Percentiles rank a stretch among this genome's conserved stretches.
Conservation (phyloP, 2,888 invertebrate species). For the Calameuta pallipes region DNA sequence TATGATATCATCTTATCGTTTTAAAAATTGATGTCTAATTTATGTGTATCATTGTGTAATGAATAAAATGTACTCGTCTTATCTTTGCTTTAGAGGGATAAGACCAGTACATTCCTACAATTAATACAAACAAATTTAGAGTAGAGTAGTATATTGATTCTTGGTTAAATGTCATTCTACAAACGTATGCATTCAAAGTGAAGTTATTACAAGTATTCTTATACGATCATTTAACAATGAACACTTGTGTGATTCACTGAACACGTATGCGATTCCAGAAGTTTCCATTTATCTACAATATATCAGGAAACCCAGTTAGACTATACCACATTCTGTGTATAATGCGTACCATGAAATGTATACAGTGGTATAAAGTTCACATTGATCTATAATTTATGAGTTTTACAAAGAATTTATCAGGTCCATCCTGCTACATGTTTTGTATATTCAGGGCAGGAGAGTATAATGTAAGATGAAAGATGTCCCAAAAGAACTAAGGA, state of each 20-base stretch:
- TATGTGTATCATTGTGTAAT: background rate
- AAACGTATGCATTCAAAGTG: background rate
- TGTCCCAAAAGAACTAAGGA: background rate
- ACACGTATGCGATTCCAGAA: background rate
- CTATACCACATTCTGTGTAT: background rate
- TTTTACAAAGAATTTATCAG: background rate
- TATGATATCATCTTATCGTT: background rate
- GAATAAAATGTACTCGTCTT: background rate
- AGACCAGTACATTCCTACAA: background rate
- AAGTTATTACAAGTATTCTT: background rate
- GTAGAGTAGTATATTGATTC: background rate
- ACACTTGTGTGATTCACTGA: background rate
- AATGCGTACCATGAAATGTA: background rate
- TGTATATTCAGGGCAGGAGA: background rate
- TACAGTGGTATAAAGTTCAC: background rate
- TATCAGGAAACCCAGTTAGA: background rate
- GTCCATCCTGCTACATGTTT: background rate
- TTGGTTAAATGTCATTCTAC: background rate
- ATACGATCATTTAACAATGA: background rate
- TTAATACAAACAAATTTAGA: background rate
- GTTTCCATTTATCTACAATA: background rate
- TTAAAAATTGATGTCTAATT: background rate
- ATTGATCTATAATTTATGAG: background rate
- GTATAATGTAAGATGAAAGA: background rate
- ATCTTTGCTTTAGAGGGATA: background rate